Evolutionary conservation across 2,888 invertebrate genomes (phyloP).

Genomic region (Chymomyza caudatula): DNA sequence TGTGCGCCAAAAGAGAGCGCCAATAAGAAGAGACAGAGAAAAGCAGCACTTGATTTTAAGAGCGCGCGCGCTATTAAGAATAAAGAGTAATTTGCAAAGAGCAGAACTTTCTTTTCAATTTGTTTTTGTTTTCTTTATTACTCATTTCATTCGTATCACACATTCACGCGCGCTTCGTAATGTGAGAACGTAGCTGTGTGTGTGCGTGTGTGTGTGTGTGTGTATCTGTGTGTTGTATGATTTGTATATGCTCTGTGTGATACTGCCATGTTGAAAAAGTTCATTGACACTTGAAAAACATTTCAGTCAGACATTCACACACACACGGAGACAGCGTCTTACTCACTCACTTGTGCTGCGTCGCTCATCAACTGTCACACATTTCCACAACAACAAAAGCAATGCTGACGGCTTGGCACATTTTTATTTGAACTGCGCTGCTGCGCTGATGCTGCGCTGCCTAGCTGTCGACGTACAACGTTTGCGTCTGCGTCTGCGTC

Average conservation of each 20-base stretch:
- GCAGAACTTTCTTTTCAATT: slow-evolving; percentile 62
- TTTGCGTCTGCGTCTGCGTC: slow-evolving; percentile 12
- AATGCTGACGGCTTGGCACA: slow-evolving; percentile 61
- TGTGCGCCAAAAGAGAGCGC: not conserved
- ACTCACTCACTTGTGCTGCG: slow-evolving; percentile 55
- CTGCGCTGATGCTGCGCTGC: slow-evolving; percentile 1
- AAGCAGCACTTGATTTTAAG: not conserved
- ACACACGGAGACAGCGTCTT: slow-evolving; percentile 27
- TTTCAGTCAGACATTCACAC: slow-evolving; percentile 59
- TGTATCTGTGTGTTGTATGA: slow-evolving; percentile 41
- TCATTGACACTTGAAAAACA: slow-evolving; percentile 78
- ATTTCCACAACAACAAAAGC: slow-evolving; percentile 62
- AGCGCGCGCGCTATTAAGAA: slow-evolving; percentile 19
- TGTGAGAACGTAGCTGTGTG: slow-evolving; percentile 17
- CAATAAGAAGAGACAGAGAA: slow-evolving; percentile 17
- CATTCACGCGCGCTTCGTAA: slow-evolving; percentile 28
- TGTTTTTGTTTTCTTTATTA: slow-evolving; percentile 50
- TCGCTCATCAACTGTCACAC: slow-evolving; percentile 75
- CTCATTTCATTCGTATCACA: slow-evolving; percentile 37
- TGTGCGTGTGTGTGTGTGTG: slow-evolving; percentile 25
- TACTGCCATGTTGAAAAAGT: slow-evolving; percentile 74
- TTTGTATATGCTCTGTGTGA: slow-evolving; percentile 54
- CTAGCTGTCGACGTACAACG: too few species aligned
- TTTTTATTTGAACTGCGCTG: slow-evolving; percentile 39
- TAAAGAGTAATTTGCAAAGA: slow-evolving; percentile 9